Evolutionary conservation across 2,888 invertebrate species (phyloP), one percentile per base, ranked within the genome.

Genomic region (Bedellia somnulentella): DNA sequence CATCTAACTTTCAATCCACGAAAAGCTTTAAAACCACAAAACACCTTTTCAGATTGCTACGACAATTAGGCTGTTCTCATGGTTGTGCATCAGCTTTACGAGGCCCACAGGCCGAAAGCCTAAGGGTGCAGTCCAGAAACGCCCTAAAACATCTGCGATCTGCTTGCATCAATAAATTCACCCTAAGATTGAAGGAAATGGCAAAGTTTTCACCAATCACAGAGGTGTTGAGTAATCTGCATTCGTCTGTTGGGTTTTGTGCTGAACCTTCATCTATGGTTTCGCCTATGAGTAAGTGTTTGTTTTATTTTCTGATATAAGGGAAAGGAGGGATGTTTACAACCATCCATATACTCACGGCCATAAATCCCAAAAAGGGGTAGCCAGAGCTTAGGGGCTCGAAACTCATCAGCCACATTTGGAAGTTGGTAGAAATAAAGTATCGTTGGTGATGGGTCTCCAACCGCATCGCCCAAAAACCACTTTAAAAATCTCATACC

Each of bases 201-300:
- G 85, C 95, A 0, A 83, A 83, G 39, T 81, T 81, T 2, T 83
- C 88, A 15, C 84, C 89, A 0, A 76, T 97, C 16, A 77, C 85
- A 11, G 93, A 94, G 38, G 81, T 95, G 5, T 68, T 99, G 32
- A 97, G 98, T 49, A 90, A 97, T 49, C 85, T 98, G 37, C 99
- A 99, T 57, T 86, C 97, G 1, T 91, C 95, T 44, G 84, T 96
- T 29, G 96, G 96, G 4, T 99, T 93, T 61, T 99, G 99, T 33
- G 83, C 91, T 21, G 96, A 97, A 60, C 93, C 94, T 8, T 83
- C 86, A 38, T 85, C 88, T 5, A 71, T 92, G 43, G 76, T 93
- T 12, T 93, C 93, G 15, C 93, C 93, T 17, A 77, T 91, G 66
- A 91, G 93, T 93, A 77, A 87, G 90, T 82, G 43, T 34, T 35